phyloP scores from a whole-genome alignment of 2,113 vertebrate species.

The Paraplagusia blochii region DNA sequence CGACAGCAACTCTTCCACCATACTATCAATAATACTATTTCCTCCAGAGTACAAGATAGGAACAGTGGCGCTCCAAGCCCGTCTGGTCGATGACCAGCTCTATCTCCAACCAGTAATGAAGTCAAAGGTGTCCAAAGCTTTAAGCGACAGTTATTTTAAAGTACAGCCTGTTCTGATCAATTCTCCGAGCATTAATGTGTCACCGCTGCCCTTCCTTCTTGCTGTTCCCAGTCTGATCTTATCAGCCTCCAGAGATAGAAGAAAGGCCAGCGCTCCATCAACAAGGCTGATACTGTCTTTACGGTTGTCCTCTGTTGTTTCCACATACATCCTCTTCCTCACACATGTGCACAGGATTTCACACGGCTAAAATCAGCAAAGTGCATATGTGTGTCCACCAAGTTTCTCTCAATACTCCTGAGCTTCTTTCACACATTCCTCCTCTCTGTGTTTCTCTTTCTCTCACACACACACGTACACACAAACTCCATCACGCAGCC shows the following conservation, averaged over 20 bases:
- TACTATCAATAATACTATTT: no score
- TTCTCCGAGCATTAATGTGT: slow-evolving; percentile 30
- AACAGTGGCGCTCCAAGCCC: slow-evolving; percentile 1
- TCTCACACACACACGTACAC: slow-evolving; percentile 9
- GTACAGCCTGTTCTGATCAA: slow-evolving; percentile 44
- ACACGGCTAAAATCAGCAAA: slow-evolving; percentile 33
- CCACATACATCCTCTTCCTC: slow-evolving; percentile 17
- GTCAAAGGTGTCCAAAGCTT: slow-evolving; percentile 22
- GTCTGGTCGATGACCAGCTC: slow-evolving; percentile 33
- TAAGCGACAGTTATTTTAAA: slow-evolving; percentile 20
- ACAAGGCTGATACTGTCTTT: slow-evolving; percentile 14
- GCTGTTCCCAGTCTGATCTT: slow-evolving; percentile 36
- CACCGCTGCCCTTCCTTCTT: slow-evolving; percentile 32
- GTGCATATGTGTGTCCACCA: slow-evolving; percentile 27
- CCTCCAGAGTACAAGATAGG: no score
- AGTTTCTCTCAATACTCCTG: slow-evolving; percentile 33
- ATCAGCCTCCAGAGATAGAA: slow-evolving; percentile 44
- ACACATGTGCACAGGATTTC: slow-evolving; percentile 19
- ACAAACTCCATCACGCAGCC: slow-evolving; percentile 1
- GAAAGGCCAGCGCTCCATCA: slow-evolving; percentile 33
- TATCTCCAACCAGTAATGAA: slow-evolving; percentile 30
- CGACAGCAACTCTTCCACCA: no score
- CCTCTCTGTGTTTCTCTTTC: no score
- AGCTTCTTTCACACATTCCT: slow-evolving; percentile 39
- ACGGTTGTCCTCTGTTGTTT: slow-evolving; percentile 13